Conservation (phyloP, 2,113 vertebrate species). For the Trichomycterus rosablanca region DNA sequence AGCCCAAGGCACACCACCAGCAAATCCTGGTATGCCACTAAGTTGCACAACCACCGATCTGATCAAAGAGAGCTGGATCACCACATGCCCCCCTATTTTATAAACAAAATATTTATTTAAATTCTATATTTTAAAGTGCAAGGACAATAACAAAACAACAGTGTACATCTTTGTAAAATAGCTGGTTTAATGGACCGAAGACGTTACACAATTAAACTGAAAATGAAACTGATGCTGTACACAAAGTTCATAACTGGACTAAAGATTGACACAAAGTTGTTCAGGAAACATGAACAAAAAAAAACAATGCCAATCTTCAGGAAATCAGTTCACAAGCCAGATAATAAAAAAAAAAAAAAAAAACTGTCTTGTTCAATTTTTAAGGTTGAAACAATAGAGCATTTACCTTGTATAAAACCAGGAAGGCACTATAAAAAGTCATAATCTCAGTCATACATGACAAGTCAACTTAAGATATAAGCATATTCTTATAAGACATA, state of each 20-base stretch:
- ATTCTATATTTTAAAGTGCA: too few relatives aligned
- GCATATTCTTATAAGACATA: neutral
- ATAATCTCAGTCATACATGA: slow-evolving; percentile 1
- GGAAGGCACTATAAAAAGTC: neutral
- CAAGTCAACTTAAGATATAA: neutral
- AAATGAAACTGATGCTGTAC: slow-evolving; percentile 16
- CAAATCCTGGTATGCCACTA: too few relatives aligned
- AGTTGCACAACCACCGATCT: too few relatives aligned
- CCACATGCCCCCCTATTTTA: too few relatives aligned
- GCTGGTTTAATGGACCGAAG: slow-evolving; percentile 37
- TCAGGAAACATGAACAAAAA: slow-evolving; percentile 13
- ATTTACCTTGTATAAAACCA: slow-evolving; percentile 7
- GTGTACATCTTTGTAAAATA: slow-evolving; percentile 16
- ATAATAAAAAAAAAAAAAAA: too few relatives aligned
- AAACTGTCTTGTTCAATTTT: too few relatives aligned
- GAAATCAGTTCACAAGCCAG: slow-evolving; percentile 14
- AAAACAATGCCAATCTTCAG: slow-evolving; percentile 4
- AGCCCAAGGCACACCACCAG: too few relatives aligned
- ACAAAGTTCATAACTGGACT: slow-evolving; percentile 5
- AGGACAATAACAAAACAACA: neutral
- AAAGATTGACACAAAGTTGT: neutral
- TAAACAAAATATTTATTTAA: too few relatives aligned
- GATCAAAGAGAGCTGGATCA: too few relatives aligned
- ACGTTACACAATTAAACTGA: slow-evolving; percentile 26
- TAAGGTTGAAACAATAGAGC: slow-evolving; percentile 4